Evolutionary conservation across 1,140 invertebrate genomes (phyloP), one percentile per base, ranked within the genome.

Genomic region (Triops longicaudatus): DNA sequence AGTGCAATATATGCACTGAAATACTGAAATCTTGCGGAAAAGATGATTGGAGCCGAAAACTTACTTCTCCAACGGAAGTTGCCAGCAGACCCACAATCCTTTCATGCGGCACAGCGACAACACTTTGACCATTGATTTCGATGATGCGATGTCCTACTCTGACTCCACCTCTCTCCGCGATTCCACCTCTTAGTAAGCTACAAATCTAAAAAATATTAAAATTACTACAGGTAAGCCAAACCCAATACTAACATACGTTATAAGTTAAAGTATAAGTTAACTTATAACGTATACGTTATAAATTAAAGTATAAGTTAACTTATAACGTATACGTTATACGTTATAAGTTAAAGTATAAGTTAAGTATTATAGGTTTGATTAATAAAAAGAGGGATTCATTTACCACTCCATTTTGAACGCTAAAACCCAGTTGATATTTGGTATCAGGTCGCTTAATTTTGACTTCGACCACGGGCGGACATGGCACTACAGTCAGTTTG

Each of bases 381-480:
- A n/a, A n/a, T 11, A 14, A 77, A 28, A 10, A 74, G n/a, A 72
- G n/a, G n/a, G 12, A n/a, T 90, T 7, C 2, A 37, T 93, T 90
- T 86, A 97, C 95, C 84, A 99, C 97, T 82, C 98, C 98, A 85
- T 99, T 99, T 87, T 99, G 98, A 81, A 99, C 98, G 88, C 96
- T 98, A 86, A 99, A 99, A 41, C 98, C 98, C 78, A 99, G 88
- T 85, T 99, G 98, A 87, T 99, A 99, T 86, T 99, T 99, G 28
- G 97, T 98, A 85, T 99, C 97, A 0, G 98, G 98, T 83, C 98
- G 86, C 85, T 98, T 98, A 80, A 99, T 99, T 86, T 98, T 95
- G 37, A 99, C 98, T 86, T 99, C 98, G 73, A 99, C 98, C n/a
- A 99, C 98, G 27, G 98, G 98, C 71, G 98, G 94, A 87, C 98